phyloP scores from a whole-genome alignment of 2,113 vertebrate species.

The Nyctereutes procyonoides region DNA sequence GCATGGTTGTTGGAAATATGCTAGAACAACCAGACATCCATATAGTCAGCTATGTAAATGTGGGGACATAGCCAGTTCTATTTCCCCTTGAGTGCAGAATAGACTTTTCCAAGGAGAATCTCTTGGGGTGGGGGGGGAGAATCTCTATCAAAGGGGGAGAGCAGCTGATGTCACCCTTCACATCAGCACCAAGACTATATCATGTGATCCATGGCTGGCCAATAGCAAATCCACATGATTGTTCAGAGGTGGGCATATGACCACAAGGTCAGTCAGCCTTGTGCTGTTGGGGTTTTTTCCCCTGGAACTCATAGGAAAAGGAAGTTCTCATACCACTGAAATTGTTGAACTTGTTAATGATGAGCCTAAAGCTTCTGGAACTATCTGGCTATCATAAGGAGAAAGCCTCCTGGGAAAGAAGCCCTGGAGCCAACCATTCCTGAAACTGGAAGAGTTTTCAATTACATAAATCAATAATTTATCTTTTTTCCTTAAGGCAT shows the following conservation, averaged over 20 bases:
- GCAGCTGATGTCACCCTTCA: not conserved
- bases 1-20: not conserved
- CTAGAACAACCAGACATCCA: not conserved
- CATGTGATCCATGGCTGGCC: not conserved
- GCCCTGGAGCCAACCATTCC: not conserved
- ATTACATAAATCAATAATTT: not conserved
- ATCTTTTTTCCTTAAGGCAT: not conserved
- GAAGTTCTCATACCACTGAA: not conserved
- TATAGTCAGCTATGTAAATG: not conserved
- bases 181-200: not conserved
- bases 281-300: not conserved
- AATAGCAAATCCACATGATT: not conserved
- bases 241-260: not conserved
- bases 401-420: not conserved
- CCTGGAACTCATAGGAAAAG: slow-evolving; percentile 15
- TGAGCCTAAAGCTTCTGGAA: not conserved
- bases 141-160: not conserved
- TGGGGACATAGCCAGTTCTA: not conserved
- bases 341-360: not conserved
- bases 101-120: not conserved
- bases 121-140: not conserved
- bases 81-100: not conserved
- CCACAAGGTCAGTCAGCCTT: not conserved
- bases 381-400: not conserved
- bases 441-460: not conserved